Evolutionary conservation across 2,797 vertebrate genomes (phyloP), one percentile per base, ranked within the genome.

Genomic region (Myiotriccus ornatus): DNA sequence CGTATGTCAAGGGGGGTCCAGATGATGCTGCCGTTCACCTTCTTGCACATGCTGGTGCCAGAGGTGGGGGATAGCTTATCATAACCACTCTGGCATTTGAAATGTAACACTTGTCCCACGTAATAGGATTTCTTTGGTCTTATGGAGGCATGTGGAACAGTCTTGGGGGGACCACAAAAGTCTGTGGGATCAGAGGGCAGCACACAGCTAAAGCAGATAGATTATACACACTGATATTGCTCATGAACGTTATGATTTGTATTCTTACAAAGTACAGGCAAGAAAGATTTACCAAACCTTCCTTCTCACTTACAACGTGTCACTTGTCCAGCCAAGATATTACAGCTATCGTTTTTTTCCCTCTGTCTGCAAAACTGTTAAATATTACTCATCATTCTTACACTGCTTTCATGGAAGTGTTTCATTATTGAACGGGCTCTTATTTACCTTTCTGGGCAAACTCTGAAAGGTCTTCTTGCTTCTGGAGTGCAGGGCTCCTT

Each of bases 121-220:
- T 22, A 71, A 65, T 82, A 70, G 5, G 3, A 16, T 20, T 6
- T 6, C 0, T 3, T 18, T 34, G 2, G 24, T 1, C 1, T 59
- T 79, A 96, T 30, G 68, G 25, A 95, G 35, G 94, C 90, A 7
- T 96, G 93, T 44, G 85, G 88, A 64, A 95, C 0, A 35, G 69
- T 21, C 85, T n/a, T 90, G 74, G 96, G 94, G 74, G 65, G 70
- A 76, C 63, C 91, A 76, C 96, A 96, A 75, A 94, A 95, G 73
- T 7, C 96, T 96, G 94, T 55, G 35, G 74, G 88, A 59, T 62
- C 62, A 94, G 43, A 86, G 86, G 39, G 62, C 43, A 91, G 35
- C 30, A 68, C 53, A 30, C 0, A 0, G 57, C 78, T 73, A 91
- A 79, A 70, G 25, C 32, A 35, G 30, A 23, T 2, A 67, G 49